Evolutionary conservation across 2,797 vertebrate genomes (phyloP).

Genomic region (Halcyon smyrnensis): DNA sequence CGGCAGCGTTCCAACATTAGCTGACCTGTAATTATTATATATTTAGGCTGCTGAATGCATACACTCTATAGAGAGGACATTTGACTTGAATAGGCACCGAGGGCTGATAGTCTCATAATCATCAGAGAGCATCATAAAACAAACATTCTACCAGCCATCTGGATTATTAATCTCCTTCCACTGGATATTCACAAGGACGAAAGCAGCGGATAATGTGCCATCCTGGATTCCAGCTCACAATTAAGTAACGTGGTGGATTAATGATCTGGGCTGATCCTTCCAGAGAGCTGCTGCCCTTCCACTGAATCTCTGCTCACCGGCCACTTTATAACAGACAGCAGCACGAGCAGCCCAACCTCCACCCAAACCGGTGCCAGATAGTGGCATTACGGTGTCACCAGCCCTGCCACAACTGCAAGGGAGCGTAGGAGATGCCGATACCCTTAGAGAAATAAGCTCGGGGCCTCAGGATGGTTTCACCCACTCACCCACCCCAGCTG

Average conservation of each 20-base stretch:
- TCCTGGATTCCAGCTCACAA: neutral
- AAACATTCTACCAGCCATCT: constrained; percentile 15
- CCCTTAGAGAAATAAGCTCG: neutral
- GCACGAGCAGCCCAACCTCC: neutral
- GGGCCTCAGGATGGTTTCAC: neutral
- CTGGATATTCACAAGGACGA: neutral
- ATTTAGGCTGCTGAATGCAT: neutral
- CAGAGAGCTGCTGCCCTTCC: neutral
- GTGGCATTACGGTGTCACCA: rapidly evolving
- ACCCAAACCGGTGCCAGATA: neutral
- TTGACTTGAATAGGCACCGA: neutral
- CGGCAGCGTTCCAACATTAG: neutral
- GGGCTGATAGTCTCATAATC: neutral
- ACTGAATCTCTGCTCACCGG: neutral
- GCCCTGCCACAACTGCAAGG: neutral
- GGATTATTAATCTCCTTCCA: constrained; percentile 21
- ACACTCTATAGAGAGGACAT: neutral
- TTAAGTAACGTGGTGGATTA: neutral
- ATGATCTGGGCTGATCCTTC: neutral
- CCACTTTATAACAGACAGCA: neutral
- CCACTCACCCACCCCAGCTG: neutral
- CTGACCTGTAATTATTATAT: neutral
- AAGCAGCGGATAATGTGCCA: neutral
- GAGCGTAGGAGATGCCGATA: rapidly evolving
- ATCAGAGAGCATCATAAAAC: neutral